Conservation (phyloP, 2,113 vertebrate genomes). For the Dryoscopus gambensis region DNA sequence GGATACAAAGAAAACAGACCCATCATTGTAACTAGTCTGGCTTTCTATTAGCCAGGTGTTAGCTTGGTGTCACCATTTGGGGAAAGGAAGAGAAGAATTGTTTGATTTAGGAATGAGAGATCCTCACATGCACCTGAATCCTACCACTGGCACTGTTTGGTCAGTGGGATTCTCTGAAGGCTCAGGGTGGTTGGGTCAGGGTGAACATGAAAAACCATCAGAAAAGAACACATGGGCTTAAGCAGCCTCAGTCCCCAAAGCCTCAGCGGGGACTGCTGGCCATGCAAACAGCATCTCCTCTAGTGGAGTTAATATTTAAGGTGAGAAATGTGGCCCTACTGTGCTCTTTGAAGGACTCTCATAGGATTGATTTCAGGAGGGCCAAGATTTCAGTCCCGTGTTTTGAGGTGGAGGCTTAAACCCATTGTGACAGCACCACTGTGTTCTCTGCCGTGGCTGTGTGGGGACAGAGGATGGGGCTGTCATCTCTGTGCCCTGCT, state of each 20-base stretch:
- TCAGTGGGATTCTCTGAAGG: not conserved
- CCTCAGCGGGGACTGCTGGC: not conserved
- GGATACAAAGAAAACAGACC: not conserved
- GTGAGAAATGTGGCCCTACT: not conserved
- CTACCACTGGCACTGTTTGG: not conserved
- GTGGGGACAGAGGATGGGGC: not conserved
- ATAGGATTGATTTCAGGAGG: not conserved
- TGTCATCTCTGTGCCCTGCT: not conserved
- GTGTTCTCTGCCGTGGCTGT: not conserved
- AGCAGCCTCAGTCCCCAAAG: not conserved
- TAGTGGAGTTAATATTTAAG: not conserved
- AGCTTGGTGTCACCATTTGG: not conserved
- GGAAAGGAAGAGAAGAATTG: not conserved
- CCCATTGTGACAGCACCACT: rapidly evolving
- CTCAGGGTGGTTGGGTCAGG: not conserved
- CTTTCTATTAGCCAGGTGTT: not conserved
- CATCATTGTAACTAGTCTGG: not conserved
- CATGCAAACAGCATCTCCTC: not conserved
- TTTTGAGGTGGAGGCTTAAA: not conserved
- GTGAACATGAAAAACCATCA: not conserved
- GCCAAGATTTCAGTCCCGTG: not conserved
- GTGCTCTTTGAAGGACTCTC: not conserved
- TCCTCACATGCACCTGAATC: not conserved
- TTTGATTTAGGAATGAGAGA: not conserved
- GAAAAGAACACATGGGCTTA: rapidly evolving